A percentile compares a stretch with the other conserved stretches of the same genome.
phyloP scores from a whole-genome alignment of 1,140 invertebrate genomes.

The Dinothrombium tinctorium region DNA sequence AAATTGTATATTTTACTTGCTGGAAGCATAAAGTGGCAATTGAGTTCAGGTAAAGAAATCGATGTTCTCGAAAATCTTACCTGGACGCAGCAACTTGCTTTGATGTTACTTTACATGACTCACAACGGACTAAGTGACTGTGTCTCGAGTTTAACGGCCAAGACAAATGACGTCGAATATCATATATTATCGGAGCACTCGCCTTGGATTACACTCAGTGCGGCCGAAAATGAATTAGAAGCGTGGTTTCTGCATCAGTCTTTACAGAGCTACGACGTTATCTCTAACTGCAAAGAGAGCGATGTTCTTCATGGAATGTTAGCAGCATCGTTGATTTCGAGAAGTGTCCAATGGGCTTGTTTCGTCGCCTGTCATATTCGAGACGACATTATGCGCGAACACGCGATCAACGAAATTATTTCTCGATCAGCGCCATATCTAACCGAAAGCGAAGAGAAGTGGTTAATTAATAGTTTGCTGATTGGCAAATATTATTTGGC shows the following conservation, averaged over 20 bases:
- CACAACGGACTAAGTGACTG: not conserved
- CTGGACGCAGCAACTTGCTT: constrained; percentile 12
- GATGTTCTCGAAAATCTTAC: constrained; percentile 7
- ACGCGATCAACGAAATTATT: constrained; percentile 4
- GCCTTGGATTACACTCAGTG: constrained; percentile 4
- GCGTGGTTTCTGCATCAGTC: constrained; percentile 12
- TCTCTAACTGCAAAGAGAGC: not conserved
- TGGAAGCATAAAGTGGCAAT: constrained; percentile 5
- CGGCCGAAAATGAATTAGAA: constrained; percentile 3
- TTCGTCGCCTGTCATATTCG: constrained; percentile 12
- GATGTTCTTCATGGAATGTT: constrained; percentile 8
- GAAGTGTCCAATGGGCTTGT: constrained; percentile 6
- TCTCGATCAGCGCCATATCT: constrained; percentile 1
- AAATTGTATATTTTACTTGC: constrained; percentile 11
- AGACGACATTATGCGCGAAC: constrained; percentile 7
- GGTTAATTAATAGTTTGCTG: constrained; percentile 1
- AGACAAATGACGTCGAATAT: constrained; percentile 12
- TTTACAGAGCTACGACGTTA: constrained; percentile 6
- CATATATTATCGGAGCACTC: constrained; percentile 8
- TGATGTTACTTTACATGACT: constrained; percentile 8
- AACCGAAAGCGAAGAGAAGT: not conserved
- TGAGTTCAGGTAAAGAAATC: constrained; percentile 3
- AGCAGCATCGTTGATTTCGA: constrained; percentile 5
- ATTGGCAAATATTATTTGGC: constrained; percentile 3
- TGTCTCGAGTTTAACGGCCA: not conserved